These are phyloP conservation scores for Periophthalmus magnuspinnatus DNA, from an alignment of 2,797 vertebrate genomes.

Conservation along the genomic window DNA sequence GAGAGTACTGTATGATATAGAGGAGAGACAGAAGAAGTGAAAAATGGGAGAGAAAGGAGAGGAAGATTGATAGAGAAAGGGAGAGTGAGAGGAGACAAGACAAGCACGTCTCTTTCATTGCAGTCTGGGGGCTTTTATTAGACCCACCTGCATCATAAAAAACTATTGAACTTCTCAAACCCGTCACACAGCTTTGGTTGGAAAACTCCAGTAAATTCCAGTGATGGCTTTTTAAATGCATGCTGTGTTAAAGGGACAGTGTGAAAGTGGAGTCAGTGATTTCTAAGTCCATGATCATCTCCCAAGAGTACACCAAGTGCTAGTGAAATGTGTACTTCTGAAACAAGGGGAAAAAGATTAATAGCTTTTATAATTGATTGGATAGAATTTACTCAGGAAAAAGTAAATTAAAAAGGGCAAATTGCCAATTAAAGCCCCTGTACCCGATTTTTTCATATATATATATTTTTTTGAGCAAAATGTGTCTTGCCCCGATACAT, in stretches of 20 bases:
- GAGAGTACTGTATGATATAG: too few relatives aligned
- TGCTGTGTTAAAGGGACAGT: not conserved
- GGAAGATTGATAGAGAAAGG: not conserved
- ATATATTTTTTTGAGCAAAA: too few relatives aligned
- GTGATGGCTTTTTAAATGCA: not conserved
- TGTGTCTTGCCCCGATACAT: too few relatives aligned
- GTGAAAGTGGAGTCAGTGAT: not conserved
- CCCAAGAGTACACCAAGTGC: not conserved
- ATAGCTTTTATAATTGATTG: not conserved
- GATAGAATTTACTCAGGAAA: too few relatives aligned
- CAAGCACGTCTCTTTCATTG: not conserved
- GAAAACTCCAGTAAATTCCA: not conserved
- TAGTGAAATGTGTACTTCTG: not conserved
- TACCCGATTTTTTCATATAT: too few relatives aligned
- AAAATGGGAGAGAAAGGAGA: not conserved
- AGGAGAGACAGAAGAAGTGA: too few relatives aligned
- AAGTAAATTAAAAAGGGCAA: too few relatives aligned
- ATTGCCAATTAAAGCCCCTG: too few relatives aligned
- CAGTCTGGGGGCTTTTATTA: conserved; percentile 5
- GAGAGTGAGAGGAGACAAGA: not conserved
- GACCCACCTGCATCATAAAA: conserved; percentile 9
- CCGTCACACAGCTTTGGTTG: not conserved
- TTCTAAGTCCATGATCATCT: not conserved
- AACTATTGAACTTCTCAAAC: not conserved
- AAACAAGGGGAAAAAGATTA: not conserved